Percentiles rank a stretch among this genome's conserved stretches.
Evolutionary conservation across 2,888 invertebrate species (phyloP).

Genomic region (Bibio marci): DNA sequence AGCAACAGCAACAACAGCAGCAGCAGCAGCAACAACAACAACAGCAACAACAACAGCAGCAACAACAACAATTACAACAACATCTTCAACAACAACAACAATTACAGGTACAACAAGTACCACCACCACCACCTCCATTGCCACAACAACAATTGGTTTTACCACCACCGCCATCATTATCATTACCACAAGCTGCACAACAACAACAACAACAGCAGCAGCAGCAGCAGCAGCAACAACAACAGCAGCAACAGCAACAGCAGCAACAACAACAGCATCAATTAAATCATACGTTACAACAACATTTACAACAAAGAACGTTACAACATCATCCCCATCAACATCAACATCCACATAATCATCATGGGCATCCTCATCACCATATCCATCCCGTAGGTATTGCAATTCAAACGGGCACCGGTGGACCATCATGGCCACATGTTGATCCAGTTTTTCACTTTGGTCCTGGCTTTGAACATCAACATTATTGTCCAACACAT

Average conservation of each 20-base stretch:
- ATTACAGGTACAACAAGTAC: neutral
- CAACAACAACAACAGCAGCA: too few relatives aligned
- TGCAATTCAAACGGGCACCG: neutral
- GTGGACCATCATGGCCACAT: conserved; percentile 28
- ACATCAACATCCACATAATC: neutral
- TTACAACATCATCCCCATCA: neutral
- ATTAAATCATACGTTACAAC: too few relatives aligned
- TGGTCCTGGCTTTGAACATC: conserved; percentile 39
- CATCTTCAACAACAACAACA: neutral
- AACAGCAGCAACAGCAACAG: neutral
- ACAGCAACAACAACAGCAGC: too few relatives aligned
- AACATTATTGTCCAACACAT: conserved; percentile 30
- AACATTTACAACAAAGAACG: neutral
- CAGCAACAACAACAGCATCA: neutral
- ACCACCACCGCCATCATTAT: neutral
- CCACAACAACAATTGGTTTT: neutral
- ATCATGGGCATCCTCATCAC: neutral
- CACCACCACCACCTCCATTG: neutral
- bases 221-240: neutral
- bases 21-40: too few relatives aligned
- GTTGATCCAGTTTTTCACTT: conserved; percentile 37
- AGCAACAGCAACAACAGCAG: too few relatives aligned
- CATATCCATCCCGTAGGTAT: neutral
- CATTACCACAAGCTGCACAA: too few relatives aligned
- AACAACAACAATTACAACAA: neutral